These are phyloP conservation scores for Epiblema foenella DNA, from an alignment of 2,888 invertebrate species.

Conservation along the genomic window DNA sequence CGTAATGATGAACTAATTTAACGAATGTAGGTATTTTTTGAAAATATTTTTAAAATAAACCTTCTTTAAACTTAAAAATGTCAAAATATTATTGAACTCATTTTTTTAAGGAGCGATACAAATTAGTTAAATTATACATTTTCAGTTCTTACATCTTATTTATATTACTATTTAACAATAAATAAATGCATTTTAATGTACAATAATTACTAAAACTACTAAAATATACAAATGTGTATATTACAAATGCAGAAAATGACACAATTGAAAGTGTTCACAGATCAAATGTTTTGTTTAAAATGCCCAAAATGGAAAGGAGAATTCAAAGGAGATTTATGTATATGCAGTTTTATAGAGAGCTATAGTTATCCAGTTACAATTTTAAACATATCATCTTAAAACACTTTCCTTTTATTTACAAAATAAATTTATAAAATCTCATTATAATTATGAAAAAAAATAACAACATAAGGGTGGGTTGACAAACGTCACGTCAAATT, in stretches of 20 bases:
- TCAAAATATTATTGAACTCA: neutral
- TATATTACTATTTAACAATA: constrained; percentile 62
- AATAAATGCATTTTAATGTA: constrained; percentile 76
- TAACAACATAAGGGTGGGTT: constrained; percentile 28
- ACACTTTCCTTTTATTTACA: constrained; percentile 36
- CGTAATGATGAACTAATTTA: neutral
- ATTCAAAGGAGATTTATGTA: neutral
- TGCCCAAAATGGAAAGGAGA: neutral
- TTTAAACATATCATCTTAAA: constrained; percentile 9
- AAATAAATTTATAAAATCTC: constrained; percentile 18
- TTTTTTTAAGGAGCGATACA: constrained; percentile 25
- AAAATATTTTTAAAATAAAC: neutral
- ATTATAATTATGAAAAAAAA: constrained; percentile 15
- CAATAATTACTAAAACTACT: constrained; percentile 52
- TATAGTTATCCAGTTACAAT: neutral
- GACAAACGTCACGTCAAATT: constrained; percentile 1
- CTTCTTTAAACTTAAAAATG: neutral
- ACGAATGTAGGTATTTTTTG: neutral
- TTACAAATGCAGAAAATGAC: constrained; percentile 47
- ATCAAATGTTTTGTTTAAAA: constrained; percentile 17
- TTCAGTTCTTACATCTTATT: constrained; percentile 66
- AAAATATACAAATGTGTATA: constrained; percentile 56
- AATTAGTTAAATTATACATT: constrained; percentile 41
- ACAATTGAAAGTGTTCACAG: constrained; percentile 24
- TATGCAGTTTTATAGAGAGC: constrained; percentile 29